Evolutionary conservation across 2,888 invertebrate species (phyloP), one percentile per base, ranked within the genome.

Genomic region (Catocala nupta): DNA sequence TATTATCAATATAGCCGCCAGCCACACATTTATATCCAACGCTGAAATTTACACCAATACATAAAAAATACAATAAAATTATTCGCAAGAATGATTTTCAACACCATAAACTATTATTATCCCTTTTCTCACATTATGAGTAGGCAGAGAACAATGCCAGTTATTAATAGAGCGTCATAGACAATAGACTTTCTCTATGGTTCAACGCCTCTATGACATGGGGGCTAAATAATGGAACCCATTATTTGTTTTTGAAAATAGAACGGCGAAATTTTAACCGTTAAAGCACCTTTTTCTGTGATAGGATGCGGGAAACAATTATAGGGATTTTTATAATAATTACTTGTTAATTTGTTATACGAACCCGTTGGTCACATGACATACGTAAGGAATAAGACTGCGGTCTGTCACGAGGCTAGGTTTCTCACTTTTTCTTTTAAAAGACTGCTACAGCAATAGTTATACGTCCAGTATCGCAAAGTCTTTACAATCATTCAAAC

Each of bases 161-260:
- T 73, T 78, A 75, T 79, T 75, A 75, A 77, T 77, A 77, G 70
- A 61, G 36, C 59, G 65, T 75, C 73, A 81, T 81, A 81, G 81
- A 81, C 81, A 81, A 81, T 68, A 70, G 76, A 75, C 55, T 72
- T 75, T 59, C 61, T 74, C 78, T 81, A 78, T 80, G 81, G 80
- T 81, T 75, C 78, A 75, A 81, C 82, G 81, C 81, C 82, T 81
- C 70, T 73, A 61, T 55, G 68, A 70, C 67, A 79, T 76, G 63
- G 69, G 79, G 72, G 78, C 68, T 69, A 67, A 65, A 76, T 78
- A 76, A 70, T 65, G 50, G 77, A 59, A 64, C 59, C 69, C 67
- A 67, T 73, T 63, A 62, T 74, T 47, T 68, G 57, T 65, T 68
- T 65, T 72, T 55, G 44, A 52, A 66, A 67, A 65, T 71, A 69